Evolutionary conservation across 2,888 invertebrate genomes (phyloP).

Genomic region (Synergus gifuensis): DNA sequence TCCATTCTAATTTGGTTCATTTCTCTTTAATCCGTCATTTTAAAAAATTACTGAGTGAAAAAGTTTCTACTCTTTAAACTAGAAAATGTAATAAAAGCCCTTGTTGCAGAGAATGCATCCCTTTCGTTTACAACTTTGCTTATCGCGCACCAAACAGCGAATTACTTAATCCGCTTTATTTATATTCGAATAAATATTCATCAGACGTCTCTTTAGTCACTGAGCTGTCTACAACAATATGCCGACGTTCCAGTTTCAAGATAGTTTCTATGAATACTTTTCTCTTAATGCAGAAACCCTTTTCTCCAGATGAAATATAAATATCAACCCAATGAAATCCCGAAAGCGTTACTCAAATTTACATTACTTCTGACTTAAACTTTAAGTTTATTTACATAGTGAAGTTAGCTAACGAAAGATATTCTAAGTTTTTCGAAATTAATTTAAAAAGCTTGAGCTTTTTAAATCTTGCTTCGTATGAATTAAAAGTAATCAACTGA

Average conservation of each 20-base stretch:
- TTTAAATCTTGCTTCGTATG: background rate
- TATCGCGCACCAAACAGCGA: background rate
- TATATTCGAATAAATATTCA: conserved; percentile 33
- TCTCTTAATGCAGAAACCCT: conserved; percentile 1
- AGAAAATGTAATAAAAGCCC: background rate
- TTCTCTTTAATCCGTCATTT: background rate
- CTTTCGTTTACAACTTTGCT: background rate
- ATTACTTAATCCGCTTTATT: background rate
- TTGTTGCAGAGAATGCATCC: background rate
- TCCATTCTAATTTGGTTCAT: conserved; percentile 27
- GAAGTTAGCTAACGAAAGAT: background rate
- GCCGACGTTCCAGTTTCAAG: background rate
- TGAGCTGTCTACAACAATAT: background rate
- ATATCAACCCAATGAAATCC: background rate
- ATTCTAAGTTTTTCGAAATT: background rate
- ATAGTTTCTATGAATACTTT: conserved; percentile 27
- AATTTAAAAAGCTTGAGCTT: no score
- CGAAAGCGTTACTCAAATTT: conserved; percentile 5
- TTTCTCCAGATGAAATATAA: background rate
- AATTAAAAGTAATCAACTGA: no score
- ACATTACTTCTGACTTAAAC: background rate
- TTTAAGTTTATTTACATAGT: background rate
- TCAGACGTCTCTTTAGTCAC: background rate
- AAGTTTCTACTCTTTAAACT: background rate
- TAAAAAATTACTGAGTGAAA: background rate